A percentile compares a stretch with the other conserved stretches of the same genome.
These are phyloP conservation scores for Nanorana parkeri DNA, from an alignment of 2,113 vertebrate genomes.

Conservation along the genomic window DNA sequence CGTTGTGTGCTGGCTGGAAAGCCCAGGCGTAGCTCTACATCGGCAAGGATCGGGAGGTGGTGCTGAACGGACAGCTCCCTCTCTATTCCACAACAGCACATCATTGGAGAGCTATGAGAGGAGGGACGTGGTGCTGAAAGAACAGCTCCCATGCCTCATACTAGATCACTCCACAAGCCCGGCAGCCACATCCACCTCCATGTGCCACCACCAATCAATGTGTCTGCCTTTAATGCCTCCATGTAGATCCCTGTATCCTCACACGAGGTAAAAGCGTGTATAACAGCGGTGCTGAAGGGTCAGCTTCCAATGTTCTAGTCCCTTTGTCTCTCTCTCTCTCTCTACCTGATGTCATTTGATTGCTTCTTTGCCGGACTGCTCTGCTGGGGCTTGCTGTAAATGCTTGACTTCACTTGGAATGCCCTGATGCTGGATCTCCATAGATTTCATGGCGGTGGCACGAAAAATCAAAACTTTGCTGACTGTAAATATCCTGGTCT, in stretches of 20 bases:
- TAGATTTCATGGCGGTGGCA: conserved; percentile 93
- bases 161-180: conserved; percentile 42
- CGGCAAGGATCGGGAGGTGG: conserved; percentile 55
- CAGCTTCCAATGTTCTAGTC: neutral
- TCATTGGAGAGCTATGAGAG: conserved; percentile 24
- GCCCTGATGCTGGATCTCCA: conserved; percentile 64
- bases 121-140: conserved; percentile 66
- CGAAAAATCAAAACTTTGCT: conserved; percentile 98
- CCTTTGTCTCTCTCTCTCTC: neutral
- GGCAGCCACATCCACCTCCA: neutral
- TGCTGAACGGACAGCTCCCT: conserved; percentile 66
- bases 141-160: conserved; percentile 59
- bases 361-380: conserved; percentile 1
- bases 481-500: conserved; percentile 96
- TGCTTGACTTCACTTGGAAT: conserved; percentile 69
- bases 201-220: neutral
- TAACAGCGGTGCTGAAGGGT: conserved; percentile 11
- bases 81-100: conserved; percentile 2
- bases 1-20: no score
- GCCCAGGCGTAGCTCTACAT: neutral
- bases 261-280: neutral
- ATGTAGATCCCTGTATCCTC: neutral
- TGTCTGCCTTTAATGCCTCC: neutral
- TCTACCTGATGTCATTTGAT: conserved; percentile 19
- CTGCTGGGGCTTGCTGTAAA: conserved; percentile 63